Percentiles rank a stretch among this genome's conserved stretches.
These are phyloP conservation scores for Diplogasteroides magnus DNA, from an alignment of 1,140 invertebrate genomes.

Conservation along the genomic window DNA sequence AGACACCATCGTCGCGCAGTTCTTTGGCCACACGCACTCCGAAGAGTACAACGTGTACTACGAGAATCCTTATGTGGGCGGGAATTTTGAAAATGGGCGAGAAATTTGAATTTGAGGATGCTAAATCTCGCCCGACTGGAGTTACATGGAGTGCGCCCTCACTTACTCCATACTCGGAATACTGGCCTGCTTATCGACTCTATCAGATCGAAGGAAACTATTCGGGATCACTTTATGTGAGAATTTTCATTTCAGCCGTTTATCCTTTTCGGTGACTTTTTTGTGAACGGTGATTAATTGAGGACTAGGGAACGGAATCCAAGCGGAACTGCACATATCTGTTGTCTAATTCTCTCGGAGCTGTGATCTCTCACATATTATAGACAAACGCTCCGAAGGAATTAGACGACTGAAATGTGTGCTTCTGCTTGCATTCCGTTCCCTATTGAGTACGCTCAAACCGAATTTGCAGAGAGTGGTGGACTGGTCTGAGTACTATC, in stretches of 20 bases:
- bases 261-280: background rate
- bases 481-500: constrained; percentile 41
- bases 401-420: too few species aligned
- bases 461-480: constrained; percentile 40
- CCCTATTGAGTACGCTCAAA: too few species aligned
- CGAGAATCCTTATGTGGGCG: constrained; percentile 30
- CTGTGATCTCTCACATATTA: too few species aligned
- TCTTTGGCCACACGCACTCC: constrained; percentile 89
- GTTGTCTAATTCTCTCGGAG: too few species aligned
- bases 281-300: background rate
- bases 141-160: constrained; percentile 38
- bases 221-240: constrained; percentile 36
- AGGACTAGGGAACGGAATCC: background rate
- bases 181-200: constrained; percentile 90
- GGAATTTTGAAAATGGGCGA: background rate
- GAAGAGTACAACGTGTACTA: constrained; percentile 77
- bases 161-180: constrained; percentile 61
- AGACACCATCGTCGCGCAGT: constrained; percentile 80
- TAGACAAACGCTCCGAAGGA: too few species aligned
- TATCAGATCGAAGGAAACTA: constrained; percentile 81
- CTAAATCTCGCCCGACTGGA: constrained; percentile 34
- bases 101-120: constrained; percentile 13
- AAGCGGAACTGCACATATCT: too few species aligned
- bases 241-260: background rate
- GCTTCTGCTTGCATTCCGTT: too few species aligned